phyloP scores from a whole-genome alignment of 2,797 vertebrate species.

The Coilia nasus region DNA sequence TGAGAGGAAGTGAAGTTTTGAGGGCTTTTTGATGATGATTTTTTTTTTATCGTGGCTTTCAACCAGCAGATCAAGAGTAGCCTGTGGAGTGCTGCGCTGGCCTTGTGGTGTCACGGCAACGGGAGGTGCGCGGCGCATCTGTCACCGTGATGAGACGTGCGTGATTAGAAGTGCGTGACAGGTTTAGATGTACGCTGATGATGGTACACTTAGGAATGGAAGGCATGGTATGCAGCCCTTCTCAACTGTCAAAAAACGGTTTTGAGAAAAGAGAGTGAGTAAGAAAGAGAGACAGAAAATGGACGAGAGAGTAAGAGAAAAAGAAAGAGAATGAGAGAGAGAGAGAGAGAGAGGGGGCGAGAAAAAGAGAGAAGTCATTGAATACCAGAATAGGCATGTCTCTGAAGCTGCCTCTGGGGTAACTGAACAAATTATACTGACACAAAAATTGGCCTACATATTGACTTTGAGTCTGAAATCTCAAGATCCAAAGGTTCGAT shows the following conservation, averaged over 20 bases:
- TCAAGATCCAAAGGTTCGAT: conserved; percentile 12
- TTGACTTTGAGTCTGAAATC: conserved; percentile 16
- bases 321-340: too few relatives aligned
- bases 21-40: not conserved
- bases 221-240: not conserved
- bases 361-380: not conserved
- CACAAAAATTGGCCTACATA: conserved; percentile 55
- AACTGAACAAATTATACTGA: conserved; percentile 53
- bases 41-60: not conserved
- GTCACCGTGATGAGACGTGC: not conserved
- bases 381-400: conserved; percentile 6
- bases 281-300: too few relatives aligned
- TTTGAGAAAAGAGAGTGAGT: too few relatives aligned
- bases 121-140: not conserved
- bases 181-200: conserved; percentile 13
- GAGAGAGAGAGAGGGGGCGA: conserved; percentile 7
- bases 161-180: not conserved
- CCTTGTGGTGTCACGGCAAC: not conserved
- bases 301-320: too few relatives aligned
- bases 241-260: not conserved
- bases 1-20: not conserved
- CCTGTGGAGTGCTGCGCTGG: not conserved
- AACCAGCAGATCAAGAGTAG: not conserved
- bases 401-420: conserved; percentile 43
- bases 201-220: not conserved